Base-by-base conservation (phyloP, 2,888 invertebrate genomes). In the Paralinhomoeus sp. region DNA sequence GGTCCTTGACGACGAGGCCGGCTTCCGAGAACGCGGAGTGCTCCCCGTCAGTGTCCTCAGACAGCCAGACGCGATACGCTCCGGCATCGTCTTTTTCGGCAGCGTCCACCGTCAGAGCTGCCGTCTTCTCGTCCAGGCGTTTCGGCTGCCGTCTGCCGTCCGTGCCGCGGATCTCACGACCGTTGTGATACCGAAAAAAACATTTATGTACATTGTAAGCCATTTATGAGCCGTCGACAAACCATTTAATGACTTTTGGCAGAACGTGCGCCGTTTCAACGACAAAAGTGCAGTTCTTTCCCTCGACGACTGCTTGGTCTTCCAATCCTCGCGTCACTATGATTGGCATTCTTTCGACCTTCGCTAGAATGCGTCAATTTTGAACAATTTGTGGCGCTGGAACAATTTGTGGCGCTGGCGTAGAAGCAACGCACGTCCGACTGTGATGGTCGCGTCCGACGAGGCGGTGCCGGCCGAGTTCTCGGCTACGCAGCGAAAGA, bases 391-490 rank as follows among this genome's bases (percentile, higher is more conserved):
- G 27, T 27, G 5, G 7, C 7, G 12, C 5, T 27, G 23, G 40
- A 40, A 40, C 40, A 27, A 5, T 27, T 27, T 21, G 9, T 17
- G n/a, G 18, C n/a, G n/a, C n/a, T n/a, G n/a, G n/a, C n/a, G n/a
- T n/a, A n/a, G n/a, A n/a, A n/a, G n/a, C n/a, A n/a, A n/a, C n/a
- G n/a, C 17, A 33, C 33, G 41, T 37, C 55, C 52, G 20, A 60
- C 59, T 23, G 46, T 49, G 7, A 57, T 49, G 40, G 50, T 49
- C 12, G 53, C 57, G 41, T 49, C 47, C 39, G 52, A 53, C 24
- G 53, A 51, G 17, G 56, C 57, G 45, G 56, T 54, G n/a, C 63
- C 63, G 23, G 54, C 53, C 20, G 55, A 56, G 42, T 64, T 62
- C 27, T 27, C 27, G 27, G 27, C 27, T 5, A 27, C 27, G 27